Conservation (phyloP, 2,113 vertebrate genomes). For the Dicrurus megarhynchus region DNA sequence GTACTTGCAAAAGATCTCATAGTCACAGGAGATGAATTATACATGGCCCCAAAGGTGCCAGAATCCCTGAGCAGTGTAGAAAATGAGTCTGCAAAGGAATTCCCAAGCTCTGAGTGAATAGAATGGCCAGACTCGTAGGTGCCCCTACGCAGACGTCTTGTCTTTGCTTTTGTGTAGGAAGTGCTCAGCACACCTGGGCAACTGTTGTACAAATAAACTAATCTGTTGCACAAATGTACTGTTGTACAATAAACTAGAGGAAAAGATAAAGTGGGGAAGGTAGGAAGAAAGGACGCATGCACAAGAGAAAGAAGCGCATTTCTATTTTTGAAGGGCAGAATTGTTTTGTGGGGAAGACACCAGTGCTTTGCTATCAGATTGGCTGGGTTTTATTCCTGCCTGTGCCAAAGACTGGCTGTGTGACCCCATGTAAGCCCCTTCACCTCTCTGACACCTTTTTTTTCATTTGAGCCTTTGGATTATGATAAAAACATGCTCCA, state of each 20-base stretch:
- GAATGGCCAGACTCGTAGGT: not conserved
- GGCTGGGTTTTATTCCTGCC: not conserved
- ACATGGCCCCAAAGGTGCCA: not conserved
- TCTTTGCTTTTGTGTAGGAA: not conserved
- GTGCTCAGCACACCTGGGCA: not conserved
- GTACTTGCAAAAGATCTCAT: not conserved
- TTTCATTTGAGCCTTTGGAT: not conserved
- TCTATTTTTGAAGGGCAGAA: not conserved
- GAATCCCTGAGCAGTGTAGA: not conserved
- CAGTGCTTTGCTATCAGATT: not conserved
- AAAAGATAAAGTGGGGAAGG: not conserved
- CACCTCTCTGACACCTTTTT: not conserved
- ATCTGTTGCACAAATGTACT: not conserved
- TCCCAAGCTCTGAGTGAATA: not conserved
- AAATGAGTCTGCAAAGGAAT: not conserved
- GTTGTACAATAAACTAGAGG: not conserved
- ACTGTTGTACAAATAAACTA: not conserved
- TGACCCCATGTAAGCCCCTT: not conserved
- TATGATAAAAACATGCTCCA: not conserved
- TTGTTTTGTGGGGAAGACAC: not conserved
- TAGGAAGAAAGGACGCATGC: not conserved
- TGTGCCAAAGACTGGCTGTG: not conserved
- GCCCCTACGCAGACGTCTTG: accelerated
- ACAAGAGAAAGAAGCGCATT: not conserved
- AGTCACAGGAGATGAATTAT: not conserved